Evolutionary conservation across 2,797 vertebrate species (phyloP), one percentile per base, ranked within the genome.

Genomic region (Phoebastria nigripes): DNA sequence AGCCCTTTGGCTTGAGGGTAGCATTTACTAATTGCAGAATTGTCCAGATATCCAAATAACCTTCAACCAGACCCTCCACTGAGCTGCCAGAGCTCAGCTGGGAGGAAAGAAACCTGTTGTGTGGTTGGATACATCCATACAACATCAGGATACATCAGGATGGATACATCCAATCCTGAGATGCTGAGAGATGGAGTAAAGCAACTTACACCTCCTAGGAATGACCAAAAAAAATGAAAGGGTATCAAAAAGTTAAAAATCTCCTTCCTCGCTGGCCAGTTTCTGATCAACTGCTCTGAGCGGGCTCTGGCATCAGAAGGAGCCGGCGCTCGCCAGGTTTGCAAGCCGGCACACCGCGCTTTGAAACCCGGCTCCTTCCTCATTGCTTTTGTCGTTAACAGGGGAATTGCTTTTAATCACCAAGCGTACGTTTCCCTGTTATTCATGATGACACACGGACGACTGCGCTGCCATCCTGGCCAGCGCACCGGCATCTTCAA

Each of bases 331-430:
- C 71, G 35, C 44, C 3, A 4, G 15, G 19, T 17, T 44, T 70
- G 37, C 19, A 31, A 47, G 49, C 13, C 2, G 1, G 29, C 54
- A 76, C 8, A 5, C 18, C 5, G 9, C 0, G 0, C 66, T 70
- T 56, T 25, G 79, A 74, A 54, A 41, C 7, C 2, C 1, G 0
- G 17, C 41, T 61, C 49, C 58, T 61, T 44, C 41, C 77, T 74
- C 67, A 33, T 65, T 6, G 4, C 44, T 82, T 82, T 29, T 58
- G 52, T 47, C 0, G 0, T 35, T 87, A 55, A 39, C 11, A 4
- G 49, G 76, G 61, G 76, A 82, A 77, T 62, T 42, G 51, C 39
- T 54, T 18, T 67, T 55, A 33, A 90, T 74, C 55, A 78, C 76
- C 35, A 37, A 58, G 62, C 0, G 0, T 19, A 31, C 0, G 0